phyloP scores from a whole-genome alignment of 2,797 vertebrate species.

The Brachyrhaphis roseni region DNA sequence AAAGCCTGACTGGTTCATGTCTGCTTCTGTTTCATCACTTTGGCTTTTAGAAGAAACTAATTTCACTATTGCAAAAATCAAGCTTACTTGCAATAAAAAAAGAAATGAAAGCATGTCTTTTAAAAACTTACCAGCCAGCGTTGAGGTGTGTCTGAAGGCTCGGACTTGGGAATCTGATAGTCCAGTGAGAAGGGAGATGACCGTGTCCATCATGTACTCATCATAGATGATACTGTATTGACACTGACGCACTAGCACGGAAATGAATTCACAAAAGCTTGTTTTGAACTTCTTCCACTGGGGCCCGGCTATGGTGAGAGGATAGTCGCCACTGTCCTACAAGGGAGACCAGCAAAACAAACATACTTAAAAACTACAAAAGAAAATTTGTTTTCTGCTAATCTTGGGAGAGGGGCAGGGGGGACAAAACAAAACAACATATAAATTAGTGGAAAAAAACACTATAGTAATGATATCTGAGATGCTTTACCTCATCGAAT shows the following conservation, averaged over 20 bases:
- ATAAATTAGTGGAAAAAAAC: not conserved
- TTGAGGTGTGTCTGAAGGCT: constrained; percentile 99
- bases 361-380: constrained; percentile 8
- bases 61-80: constrained; percentile 9
- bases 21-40: not conserved
- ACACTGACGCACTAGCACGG: constrained; percentile 96
- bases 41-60: not conserved
- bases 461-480: not conserved
- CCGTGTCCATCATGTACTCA: constrained; percentile 99
- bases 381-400: not conserved
- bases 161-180: constrained; percentile 98
- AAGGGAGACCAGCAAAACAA: constrained; percentile 46
- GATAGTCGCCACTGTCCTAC: constrained; percentile 98
- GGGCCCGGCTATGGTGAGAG: constrained; percentile 97
- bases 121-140: constrained; percentile 91
- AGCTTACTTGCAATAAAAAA: not conserved
- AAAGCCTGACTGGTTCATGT: not conserved
- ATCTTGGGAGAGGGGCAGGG: fast-evolving
- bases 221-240: constrained; percentile 99
- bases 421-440: not conserved
- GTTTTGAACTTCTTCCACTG: constrained; percentile 99
- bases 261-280: constrained; percentile 99
- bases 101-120: no score
- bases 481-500: constrained; percentile 93
- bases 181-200: constrained; percentile 98